These are phyloP conservation scores for Drosophila sordidula DNA, from an alignment of 2,888 invertebrate species.

Conservation along the genomic window DNA sequence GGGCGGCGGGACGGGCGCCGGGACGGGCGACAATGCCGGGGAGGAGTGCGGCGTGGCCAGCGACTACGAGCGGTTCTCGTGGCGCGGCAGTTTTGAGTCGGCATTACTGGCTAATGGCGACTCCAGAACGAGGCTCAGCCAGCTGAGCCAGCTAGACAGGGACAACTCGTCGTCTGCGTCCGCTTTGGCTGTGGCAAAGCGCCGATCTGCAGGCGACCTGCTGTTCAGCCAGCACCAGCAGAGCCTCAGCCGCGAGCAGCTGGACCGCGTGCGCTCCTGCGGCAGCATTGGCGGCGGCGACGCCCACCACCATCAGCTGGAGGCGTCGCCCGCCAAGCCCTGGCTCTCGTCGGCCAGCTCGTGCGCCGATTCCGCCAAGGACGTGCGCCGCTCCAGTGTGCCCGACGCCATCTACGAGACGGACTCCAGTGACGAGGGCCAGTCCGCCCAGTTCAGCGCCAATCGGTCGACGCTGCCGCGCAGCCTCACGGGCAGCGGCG, in stretches of 20 bases:
- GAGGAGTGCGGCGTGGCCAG: conserved; percentile 90
- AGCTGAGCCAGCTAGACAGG: conserved; percentile 88
- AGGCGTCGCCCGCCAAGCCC: conserved; percentile 82
- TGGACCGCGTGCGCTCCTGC: conserved; percentile 91
- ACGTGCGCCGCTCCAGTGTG: conserved; percentile 87
- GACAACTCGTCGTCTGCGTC: conserved; percentile 89
- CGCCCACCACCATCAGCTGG: conserved; percentile 80
- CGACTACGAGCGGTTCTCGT: conserved; percentile 95
- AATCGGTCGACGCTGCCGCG: conserved; percentile 88
- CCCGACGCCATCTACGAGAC: conserved; percentile 85
- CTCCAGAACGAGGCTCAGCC: conserved; percentile 91
- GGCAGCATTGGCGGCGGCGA: conserved; percentile 91
- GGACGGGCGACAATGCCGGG: conserved; percentile 85
- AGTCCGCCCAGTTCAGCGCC: conserved; percentile 84
- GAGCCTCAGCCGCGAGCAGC: conserved; percentile 91
- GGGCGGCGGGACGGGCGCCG: conserved; percentile 71
- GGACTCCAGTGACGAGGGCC: conserved; percentile 81
- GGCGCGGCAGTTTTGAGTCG: conserved; percentile 97
- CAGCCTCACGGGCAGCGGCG: conserved; percentile 86
- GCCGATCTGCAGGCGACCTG: conserved; percentile 93
- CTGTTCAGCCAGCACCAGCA: conserved; percentile 92
- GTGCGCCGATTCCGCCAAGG: conserved; percentile 73
- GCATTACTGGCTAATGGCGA: conserved; percentile 93
- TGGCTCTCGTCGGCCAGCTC: conserved; percentile 81
- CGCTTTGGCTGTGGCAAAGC: conserved; percentile 89